Evolutionary conservation across 2,797 vertebrate species (phyloP), one percentile per base, ranked within the genome.

Genomic region (Loris lydekkerianus): DNA sequence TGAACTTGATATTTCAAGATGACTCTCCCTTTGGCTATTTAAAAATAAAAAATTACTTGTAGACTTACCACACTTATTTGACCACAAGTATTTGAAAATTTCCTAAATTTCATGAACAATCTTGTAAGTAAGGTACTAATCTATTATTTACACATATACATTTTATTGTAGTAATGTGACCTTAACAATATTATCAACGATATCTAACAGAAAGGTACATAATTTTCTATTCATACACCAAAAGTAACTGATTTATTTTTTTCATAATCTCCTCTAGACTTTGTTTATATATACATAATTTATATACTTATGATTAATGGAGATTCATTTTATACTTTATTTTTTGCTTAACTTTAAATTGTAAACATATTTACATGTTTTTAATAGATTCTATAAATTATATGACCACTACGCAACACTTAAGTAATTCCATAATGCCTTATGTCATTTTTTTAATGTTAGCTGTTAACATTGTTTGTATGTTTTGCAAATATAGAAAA

Each of bases 41-140:
- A 40, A 5, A 46, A 46, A 46, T 95, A 61, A 96, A 61, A 83
- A 89, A 65, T 88, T 5, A 63, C 70, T 37, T 49, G 23, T 13
- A 87, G 2, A 40, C n/a, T 91, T 78, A 27, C 1, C 14, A 56
- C 6, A 49, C 0, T 87, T 88, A 1, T 34, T 34, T 34, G 34
- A 34, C 34, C 34, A 11, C 93, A 63, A 92, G 23, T 58, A 29
- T 82, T 83, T 73, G 27, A 67, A 93, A 87, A 84, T 92, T 77
- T 87, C 53, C 92, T 65, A 93, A 87, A 84, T 92, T 77, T 87
- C 53, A 93, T 65, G 31, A 93, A 76, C 10, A 78, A 49, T 88
- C 10, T 83, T 90, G 7, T 60, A 88, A 86, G 49, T 17, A 80
- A 15, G 5, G 2, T 56, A 85, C 3, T 27, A 31, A 43, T 81